Percentiles rank a stretch among this genome's conserved stretches.
Conservation (phyloP, 2,113 vertebrate species). For the Petaurus breviceps region DNA sequence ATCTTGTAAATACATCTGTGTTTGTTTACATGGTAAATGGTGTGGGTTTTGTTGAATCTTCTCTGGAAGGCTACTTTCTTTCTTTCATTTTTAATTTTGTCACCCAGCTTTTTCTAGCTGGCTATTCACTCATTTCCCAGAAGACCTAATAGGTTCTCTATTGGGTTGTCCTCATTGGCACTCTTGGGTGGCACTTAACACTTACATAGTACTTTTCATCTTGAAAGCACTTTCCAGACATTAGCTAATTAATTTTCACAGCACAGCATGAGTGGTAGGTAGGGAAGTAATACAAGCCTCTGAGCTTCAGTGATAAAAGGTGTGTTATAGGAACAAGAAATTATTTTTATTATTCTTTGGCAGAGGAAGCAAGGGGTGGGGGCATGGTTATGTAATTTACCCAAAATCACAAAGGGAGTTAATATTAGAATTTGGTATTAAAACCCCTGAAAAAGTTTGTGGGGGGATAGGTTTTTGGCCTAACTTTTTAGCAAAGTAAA, state of each 20-base stretch:
- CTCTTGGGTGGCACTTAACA: slow-evolving; percentile 60
- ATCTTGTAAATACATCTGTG: neutral
- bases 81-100: slow-evolving; percentile 49
- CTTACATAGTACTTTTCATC: slow-evolving; percentile 61
- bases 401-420: slow-evolving; percentile 28
- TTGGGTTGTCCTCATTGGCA: slow-evolving; percentile 56
- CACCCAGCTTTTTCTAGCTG: slow-evolving; percentile 46
- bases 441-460: neutral
- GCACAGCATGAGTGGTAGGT: slow-evolving; percentile 45
- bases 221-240: slow-evolving; percentile 71
- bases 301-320: slow-evolving; percentile 50
- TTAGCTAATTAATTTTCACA: slow-evolving; percentile 68
- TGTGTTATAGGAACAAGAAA: slow-evolving; percentile 58
- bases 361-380: slow-evolving; percentile 32
- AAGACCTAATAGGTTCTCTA: slow-evolving; percentile 42
- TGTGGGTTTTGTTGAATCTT: neutral
- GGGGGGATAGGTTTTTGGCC: no score
- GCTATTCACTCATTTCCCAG: slow-evolving; percentile 28
- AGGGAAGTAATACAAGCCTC: slow-evolving; percentile 69
- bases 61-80: slow-evolving; percentile 6
- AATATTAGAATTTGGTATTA: slow-evolving; percentile 18
- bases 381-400: slow-evolving; percentile 49
- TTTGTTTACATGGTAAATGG: neutral
- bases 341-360: slow-evolving; percentile 69
- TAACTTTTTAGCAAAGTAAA: neutral